Evolutionary conservation across 2,888 invertebrate species (phyloP).

Genomic region (Melanchra persicariae): DNA sequence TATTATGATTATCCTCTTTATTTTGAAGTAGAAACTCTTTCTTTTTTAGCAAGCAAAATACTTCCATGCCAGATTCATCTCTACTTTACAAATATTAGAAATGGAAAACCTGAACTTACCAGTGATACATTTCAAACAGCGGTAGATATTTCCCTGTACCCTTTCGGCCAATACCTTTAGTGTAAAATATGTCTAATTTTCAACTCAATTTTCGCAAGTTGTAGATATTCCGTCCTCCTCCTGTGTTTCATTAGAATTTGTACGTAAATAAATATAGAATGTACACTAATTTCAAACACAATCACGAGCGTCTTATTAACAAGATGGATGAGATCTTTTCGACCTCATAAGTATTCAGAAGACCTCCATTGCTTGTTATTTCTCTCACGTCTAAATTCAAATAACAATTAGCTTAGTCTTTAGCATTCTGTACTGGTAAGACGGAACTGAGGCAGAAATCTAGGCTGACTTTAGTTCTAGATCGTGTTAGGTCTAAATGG

Average conservation of each 20-base stretch:
- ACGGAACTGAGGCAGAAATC: constrained; percentile 57
- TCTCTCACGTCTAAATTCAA: constrained; percentile 79
- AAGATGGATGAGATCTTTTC: constrained; percentile 65
- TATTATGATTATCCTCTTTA: neutral
- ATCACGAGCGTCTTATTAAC: constrained; percentile 70
- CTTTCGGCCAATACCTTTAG: neutral
- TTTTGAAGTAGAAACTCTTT: neutral
- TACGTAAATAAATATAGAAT: constrained; percentile 11
- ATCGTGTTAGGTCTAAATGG: constrained; percentile 39
- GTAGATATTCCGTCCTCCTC: neutral
- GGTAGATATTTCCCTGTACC: neutral
- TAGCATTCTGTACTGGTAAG: constrained; percentile 68
- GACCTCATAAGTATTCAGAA: constrained; percentile 68
- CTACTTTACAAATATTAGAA: accelerated
- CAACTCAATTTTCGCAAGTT: neutral
- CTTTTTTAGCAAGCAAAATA: neutral
- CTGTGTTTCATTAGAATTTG: neutral
- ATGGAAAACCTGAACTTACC: neutral
- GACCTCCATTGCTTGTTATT: constrained; percentile 65
- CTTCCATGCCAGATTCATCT: neutral
- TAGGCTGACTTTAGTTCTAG: constrained; percentile 53
- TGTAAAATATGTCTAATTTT: neutral
- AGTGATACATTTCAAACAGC: neutral
- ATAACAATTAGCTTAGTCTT: constrained; percentile 82
- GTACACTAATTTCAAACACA: constrained; percentile 58